Conservation (phyloP, 2,888 invertebrate genomes). For the Drosophila histrio region DNA sequence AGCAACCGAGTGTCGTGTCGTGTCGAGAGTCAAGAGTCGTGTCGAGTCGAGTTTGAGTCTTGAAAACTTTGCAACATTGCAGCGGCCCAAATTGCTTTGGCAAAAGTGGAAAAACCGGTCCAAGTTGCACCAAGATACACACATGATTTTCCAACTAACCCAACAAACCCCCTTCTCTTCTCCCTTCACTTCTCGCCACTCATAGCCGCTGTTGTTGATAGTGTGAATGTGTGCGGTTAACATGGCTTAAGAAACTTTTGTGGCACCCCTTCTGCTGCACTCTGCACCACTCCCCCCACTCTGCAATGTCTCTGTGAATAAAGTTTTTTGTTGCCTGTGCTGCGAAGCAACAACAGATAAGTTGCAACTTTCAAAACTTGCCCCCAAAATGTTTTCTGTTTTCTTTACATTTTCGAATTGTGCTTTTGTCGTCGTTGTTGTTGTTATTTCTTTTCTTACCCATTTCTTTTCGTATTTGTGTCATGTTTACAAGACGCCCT, state of each 20-base stretch:
- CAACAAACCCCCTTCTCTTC: not conserved
- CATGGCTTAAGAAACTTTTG: constrained; percentile 80
- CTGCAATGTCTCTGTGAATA: constrained; percentile 5
- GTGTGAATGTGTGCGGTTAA: constrained; percentile 78
- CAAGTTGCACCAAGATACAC: constrained; percentile 66
- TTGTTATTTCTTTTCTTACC: not conserved
- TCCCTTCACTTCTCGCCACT: not conserved
- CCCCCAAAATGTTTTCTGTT: constrained; percentile 68
- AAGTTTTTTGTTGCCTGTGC: constrained; percentile 18
- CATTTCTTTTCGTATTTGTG: constrained; percentile 36
- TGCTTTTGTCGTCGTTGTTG: constrained; percentile 24
- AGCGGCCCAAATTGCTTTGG: constrained; percentile 75
- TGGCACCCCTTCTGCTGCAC: not conserved
- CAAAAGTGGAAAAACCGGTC: constrained; percentile 80
- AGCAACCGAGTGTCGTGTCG: constrained; percentile 25
- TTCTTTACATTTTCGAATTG: constrained; percentile 62
- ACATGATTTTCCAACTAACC: constrained; percentile 13
- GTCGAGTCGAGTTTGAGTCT: constrained; percentile 29
- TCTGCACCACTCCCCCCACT: not conserved
- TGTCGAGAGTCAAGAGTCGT: constrained; percentile 32
- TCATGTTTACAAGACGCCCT: constrained; percentile 56
- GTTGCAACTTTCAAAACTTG: constrained; percentile 80
- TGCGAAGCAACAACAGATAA: constrained; percentile 72
- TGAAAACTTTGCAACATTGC: constrained; percentile 62
- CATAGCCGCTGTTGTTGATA: constrained; percentile 40